Evolutionary conservation across 2,888 invertebrate genomes (phyloP).

Genomic region (Pollenia labialis): DNA sequence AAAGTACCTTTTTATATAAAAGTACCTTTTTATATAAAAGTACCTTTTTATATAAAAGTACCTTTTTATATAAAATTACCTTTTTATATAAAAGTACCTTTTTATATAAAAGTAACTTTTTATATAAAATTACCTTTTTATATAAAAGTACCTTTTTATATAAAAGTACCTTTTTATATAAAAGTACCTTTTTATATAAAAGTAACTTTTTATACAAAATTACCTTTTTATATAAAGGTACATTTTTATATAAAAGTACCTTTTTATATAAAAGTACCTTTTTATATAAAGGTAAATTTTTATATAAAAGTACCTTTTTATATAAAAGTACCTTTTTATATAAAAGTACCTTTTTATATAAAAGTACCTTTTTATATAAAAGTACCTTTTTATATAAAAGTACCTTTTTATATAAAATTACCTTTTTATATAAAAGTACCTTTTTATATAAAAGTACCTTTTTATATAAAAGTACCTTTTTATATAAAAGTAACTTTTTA

Average conservation of each 20-base stretch:
- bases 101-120: background rate
- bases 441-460: background rate
- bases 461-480: background rate
- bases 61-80: background rate
- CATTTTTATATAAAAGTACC: background rate
- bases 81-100: background rate
- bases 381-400: constrained; percentile 5
- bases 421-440: background rate
- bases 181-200: background rate
- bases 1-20: background rate
- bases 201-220: background rate
- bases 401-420: background rate
- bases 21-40: background rate
- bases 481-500: background rate
- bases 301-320: background rate
- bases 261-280: background rate
- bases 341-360: background rate
- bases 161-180: background rate
- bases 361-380: background rate
- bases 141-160: background rate
- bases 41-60: background rate
- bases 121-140: background rate
- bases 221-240: too few species aligned
- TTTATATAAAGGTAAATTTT: background rate
- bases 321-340: background rate